These are phyloP conservation scores for Punctoribates punctum DNA, from an alignment of 2,888 invertebrate species.

Conservation along the genomic window DNA sequence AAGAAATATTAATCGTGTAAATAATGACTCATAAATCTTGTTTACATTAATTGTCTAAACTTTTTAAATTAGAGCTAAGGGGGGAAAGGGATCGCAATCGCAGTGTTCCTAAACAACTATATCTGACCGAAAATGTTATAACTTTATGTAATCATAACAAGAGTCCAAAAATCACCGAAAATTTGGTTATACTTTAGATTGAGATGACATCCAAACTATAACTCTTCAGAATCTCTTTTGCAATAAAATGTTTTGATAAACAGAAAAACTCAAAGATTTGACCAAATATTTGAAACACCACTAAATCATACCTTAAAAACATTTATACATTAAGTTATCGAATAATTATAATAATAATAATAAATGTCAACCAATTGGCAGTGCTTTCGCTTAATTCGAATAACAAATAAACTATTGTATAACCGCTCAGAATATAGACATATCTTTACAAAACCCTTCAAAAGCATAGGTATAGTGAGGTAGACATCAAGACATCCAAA, in stretches of 20 bases:
- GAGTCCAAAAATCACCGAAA: neutral
- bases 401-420: neutral
- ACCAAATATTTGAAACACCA: conserved; percentile 7
- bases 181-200: neutral
- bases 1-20: neutral
- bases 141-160: neutral
- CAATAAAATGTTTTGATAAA: neutral
- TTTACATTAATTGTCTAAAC: neutral
- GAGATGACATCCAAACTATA: neutral
- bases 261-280: neutral
- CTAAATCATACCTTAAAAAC: neutral
- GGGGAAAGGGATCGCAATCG: too few relatives aligned
- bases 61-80: neutral
- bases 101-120: too few relatives aligned
- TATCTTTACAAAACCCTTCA: neutral
- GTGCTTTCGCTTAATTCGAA: conserved; percentile 9
- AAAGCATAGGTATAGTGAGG: neutral
- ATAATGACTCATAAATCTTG: neutral
- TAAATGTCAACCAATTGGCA: conserved; percentile 4
- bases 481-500: neutral
- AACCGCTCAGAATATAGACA: conserved; percentile 2
- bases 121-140: too few relatives aligned
- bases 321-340: neutral
- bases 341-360: neutral
- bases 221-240: neutral